Percentiles rank a stretch among this genome's conserved stretches.
phyloP scores from a whole-genome alignment of 2,888 invertebrate genomes.

The Lapara coniferarum region DNA sequence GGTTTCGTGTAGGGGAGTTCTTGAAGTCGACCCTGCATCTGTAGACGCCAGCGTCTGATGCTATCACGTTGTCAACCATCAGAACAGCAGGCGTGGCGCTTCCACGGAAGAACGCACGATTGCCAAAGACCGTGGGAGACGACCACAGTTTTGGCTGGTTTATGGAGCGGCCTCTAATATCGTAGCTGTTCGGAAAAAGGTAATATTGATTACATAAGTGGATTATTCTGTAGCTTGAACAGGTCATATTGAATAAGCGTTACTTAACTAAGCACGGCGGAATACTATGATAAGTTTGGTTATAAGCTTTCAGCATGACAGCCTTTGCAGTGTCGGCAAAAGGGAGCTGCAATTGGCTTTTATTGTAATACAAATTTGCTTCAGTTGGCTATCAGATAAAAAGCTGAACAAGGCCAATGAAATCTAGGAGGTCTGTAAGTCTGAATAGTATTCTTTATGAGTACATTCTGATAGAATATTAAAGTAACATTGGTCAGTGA shows the following conservation, averaged over 20 bases:
- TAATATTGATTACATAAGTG: background rate
- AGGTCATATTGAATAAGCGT: background rate
- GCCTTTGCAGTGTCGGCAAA: too few relatives aligned
- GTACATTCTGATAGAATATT: too few relatives aligned
- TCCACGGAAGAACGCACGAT: constrained; percentile 90
- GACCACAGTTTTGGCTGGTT: constrained; percentile 93
- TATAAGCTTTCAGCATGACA: too few relatives aligned
- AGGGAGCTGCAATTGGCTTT: too few relatives aligned
- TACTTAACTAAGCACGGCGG: too few relatives aligned
- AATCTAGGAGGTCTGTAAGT: too few relatives aligned
- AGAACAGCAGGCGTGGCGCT: constrained; percentile 90
- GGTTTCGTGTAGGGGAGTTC: constrained; percentile 94
- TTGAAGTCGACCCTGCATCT: constrained; percentile 96
- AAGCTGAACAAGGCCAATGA: too few relatives aligned
- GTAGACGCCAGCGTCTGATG: constrained; percentile 92
- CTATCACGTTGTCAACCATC: constrained; percentile 89
- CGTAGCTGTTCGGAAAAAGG: constrained; percentile 82
- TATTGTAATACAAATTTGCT: too few relatives aligned
- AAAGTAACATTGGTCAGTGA: too few relatives aligned
- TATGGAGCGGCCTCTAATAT: constrained; percentile 88
- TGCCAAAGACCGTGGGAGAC: constrained; percentile 88
- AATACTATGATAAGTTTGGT: too few relatives aligned
- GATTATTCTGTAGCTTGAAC: background rate
- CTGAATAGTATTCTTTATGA: too few relatives aligned
- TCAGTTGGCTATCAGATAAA: too few relatives aligned